Conservation (phyloP, 2,113 vertebrate species). For the Corydoras maculifer region DNA sequence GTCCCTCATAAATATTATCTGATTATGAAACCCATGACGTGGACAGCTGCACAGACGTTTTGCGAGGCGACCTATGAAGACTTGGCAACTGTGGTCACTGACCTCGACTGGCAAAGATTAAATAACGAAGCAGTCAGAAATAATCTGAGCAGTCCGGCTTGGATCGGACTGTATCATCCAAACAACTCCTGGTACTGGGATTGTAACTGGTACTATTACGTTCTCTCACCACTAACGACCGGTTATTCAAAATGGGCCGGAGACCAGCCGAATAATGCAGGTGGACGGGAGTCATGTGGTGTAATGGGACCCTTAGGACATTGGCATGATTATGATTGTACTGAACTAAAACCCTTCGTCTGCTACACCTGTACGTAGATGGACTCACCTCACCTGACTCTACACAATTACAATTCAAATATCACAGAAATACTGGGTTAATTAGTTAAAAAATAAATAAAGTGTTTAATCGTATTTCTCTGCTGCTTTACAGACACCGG, state of each 20-base stretch:
- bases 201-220: not conserved
- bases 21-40: not conserved
- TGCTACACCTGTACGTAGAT: constrained; percentile 14
- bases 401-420: not conserved
- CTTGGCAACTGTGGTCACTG: not conserved
- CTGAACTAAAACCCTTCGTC: not conserved
- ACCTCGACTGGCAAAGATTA: not conserved
- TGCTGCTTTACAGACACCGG: constrained; percentile 3
- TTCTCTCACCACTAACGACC: not conserved
- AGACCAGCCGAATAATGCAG: not conserved
- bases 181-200: constrained; percentile 17
- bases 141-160: not conserved
- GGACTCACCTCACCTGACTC: not conserved
- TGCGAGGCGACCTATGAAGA: not conserved
- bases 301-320: not conserved
- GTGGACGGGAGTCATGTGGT: constrained; percentile 3
- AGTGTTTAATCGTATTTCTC: not conserved
- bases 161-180: not conserved
- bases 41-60: not conserved
- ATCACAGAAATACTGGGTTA: not conserved
- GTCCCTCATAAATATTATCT: not conserved
- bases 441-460: not conserved
- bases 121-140: not conserved
- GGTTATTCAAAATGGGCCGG: not conserved
- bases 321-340: constrained; percentile 18